Base-by-base conservation (phyloP, 2,888 invertebrate genomes). In the Lapara coniferarum region DNA sequence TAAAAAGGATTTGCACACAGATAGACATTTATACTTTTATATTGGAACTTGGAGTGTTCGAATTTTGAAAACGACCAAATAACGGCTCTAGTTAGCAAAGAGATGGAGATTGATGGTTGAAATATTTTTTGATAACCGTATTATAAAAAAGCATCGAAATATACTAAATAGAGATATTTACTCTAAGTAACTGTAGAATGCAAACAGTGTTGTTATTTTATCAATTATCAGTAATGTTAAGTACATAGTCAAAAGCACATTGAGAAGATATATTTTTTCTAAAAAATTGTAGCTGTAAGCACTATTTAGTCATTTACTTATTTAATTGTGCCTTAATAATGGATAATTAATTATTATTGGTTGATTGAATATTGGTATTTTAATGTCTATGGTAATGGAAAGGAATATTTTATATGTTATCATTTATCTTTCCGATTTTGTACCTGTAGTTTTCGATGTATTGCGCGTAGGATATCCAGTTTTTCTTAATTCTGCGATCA, bases 311-410 rank as follows among this genome's bases (percentile, higher is more conserved):
- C 83, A 84, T 78, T 76, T 77, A 78, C 76, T 72, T 78, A 81
- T 79, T 79, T 82, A 80, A 81, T 79, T 79, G 83, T 84, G 84
- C 83, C 83, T 84, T 83, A 84, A 78, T 80, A 78, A 78, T 14
- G 68, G 67, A 69, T 74, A 71, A 71, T 63, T 67, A 55, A 72
- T 55, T 63, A 57, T 46, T 56, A 37, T 67, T 58, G 73, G 58
- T 66, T 69, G 30, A 46, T 44, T 63, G 16, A 53, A 52, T 53
- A 63, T 37, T 8, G 14, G 25, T 52, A n/a, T 66, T 52, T 66
- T 30, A 37, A 52, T 53, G 13, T 63, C 30, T 57, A 57, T 57
- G 57, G 55, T 19, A 19, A 53, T 37, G 52, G 30, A 37, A 30
- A 66, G 19, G 25, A 52, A 30, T 52, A 51, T 30, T 66, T 30